phyloP scores from a whole-genome alignment of 1,140 invertebrate genomes.

The Lordiphosa mommai region DNA sequence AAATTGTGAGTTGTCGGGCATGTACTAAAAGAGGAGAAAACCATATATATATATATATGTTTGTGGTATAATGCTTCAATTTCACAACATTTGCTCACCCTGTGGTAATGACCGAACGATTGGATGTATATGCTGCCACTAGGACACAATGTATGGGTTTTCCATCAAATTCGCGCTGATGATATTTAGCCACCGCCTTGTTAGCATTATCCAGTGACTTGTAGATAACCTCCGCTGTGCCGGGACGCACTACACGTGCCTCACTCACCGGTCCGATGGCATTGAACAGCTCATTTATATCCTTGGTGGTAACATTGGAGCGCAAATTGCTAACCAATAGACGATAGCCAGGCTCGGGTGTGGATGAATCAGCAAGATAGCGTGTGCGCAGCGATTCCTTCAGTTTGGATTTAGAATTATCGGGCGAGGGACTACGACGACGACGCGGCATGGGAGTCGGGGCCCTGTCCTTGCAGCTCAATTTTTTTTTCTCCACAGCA shows the following conservation, averaged over 20 bases:
- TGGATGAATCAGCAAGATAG: neutral
- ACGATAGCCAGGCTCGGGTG: slow-evolving; percentile 82
- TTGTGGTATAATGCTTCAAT: too few species aligned
- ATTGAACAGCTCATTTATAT: slow-evolving; percentile 96
- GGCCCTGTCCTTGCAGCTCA: too few species aligned
- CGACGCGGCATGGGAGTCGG: neutral
- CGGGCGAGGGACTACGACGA: slow-evolving; percentile 59
- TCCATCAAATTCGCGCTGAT: too few species aligned
- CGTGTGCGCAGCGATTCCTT: neutral
- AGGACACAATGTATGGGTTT: too few species aligned
- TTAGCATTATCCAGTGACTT: slow-evolving; percentile 84
- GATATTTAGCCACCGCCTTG: slow-evolving; percentile 80
- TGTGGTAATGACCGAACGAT: too few species aligned
- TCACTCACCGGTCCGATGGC: slow-evolving; percentile 92
- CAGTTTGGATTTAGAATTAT: neutral
- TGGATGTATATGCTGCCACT: too few species aligned
- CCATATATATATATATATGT: too few species aligned
- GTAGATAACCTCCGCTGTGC: slow-evolving; percentile 94
- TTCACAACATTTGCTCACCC: neutral
- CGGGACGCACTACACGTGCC: slow-evolving; percentile 89
- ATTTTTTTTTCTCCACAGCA: neutral
- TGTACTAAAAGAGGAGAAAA: too few species aligned
- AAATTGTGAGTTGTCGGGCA: too few species aligned
- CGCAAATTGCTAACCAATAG: slow-evolving; percentile 94
- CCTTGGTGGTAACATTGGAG: slow-evolving; percentile 90